A percentile compares a stretch with the other conserved stretches of the same genome.
These are phyloP conservation scores for Gastrophryne carolinensis DNA, from an alignment of 2,797 vertebrate genomes.

Conservation along the genomic window DNA sequence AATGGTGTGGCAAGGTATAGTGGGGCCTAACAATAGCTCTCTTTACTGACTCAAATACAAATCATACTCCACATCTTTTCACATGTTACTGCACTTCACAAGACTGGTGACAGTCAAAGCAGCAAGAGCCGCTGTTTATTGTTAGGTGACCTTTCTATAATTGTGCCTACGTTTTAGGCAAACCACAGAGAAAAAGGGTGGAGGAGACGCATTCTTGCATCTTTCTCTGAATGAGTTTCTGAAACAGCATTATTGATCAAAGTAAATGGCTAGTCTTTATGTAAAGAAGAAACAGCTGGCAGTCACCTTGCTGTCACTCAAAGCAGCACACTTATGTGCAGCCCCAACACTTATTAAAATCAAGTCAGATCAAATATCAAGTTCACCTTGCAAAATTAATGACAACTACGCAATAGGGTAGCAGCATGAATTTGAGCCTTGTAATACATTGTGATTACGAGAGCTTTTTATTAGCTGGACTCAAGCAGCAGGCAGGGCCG, in stretches of 20 bases:
- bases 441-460: constrained; percentile 72
- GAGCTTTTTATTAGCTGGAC: constrained; percentile 69
- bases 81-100: constrained; percentile 19
- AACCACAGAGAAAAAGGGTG: constrained; percentile 50
- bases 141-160: constrained; percentile 62
- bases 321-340: constrained; percentile 44
- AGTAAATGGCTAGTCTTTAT: constrained; percentile 59
- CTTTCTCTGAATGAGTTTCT: constrained; percentile 61
- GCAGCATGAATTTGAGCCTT: constrained; percentile 74
- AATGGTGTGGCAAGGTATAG: too few species aligned
- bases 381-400: constrained; percentile 83
- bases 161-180: constrained; percentile 56
- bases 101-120: constrained; percentile 15
- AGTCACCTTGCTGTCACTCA: constrained; percentile 63
- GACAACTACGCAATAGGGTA: constrained; percentile 70
- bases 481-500: constrained; percentile 73
- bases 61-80: constrained; percentile 12
- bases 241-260: constrained; percentile 72
- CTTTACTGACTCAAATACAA: background rate
- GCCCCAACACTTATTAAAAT: constrained; percentile 73
- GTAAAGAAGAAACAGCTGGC: constrained; percentile 67
- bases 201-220: constrained; percentile 53
- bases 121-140: constrained; percentile 48
- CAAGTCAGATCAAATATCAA: constrained; percentile 75
- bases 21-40: background rate